These are phyloP conservation scores for Coreius guichenoti DNA, from an alignment of 2,797 vertebrate species.

Conservation along the genomic window DNA sequence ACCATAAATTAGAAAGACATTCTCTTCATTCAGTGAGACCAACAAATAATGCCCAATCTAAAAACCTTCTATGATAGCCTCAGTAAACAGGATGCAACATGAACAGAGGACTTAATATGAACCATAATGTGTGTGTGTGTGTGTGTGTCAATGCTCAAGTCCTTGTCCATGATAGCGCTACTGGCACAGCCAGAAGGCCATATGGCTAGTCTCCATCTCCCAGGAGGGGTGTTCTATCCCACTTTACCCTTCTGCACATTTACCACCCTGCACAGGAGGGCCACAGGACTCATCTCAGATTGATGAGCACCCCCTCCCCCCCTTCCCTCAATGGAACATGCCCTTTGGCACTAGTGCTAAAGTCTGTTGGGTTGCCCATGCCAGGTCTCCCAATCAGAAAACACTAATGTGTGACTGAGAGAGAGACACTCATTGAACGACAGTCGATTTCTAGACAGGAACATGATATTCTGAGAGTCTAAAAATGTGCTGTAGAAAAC, in stretches of 20 bases:
- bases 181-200: constrained; percentile 68
- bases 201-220: constrained; percentile 70
- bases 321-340: constrained; percentile 65
- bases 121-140: constrained; percentile 32
- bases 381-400: constrained; percentile 63
- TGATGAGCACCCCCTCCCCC: constrained; percentile 64
- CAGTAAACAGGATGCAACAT: constrained; percentile 37
- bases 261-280: constrained; percentile 68
- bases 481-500: constrained; percentile 24
- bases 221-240: constrained; percentile 69
- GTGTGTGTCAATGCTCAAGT: constrained; percentile 48
- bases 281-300: constrained; percentile 68
- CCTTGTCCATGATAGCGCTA: constrained; percentile 63
- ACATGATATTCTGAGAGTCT: constrained; percentile 25
- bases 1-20: not conserved
- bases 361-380: constrained; percentile 66
- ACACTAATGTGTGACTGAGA: constrained; percentile 47
- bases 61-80: not conserved
- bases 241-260: constrained; percentile 67
- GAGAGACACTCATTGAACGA: constrained; percentile 42
- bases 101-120: constrained; percentile 39
- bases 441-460: constrained; percentile 29
- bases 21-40: not conserved
- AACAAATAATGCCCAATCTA: constrained; percentile 5
- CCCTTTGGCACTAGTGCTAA: constrained; percentile 64